Base-by-base conservation (phyloP, 2,888 invertebrate genomes). In the Macropis europaea region DNA sequence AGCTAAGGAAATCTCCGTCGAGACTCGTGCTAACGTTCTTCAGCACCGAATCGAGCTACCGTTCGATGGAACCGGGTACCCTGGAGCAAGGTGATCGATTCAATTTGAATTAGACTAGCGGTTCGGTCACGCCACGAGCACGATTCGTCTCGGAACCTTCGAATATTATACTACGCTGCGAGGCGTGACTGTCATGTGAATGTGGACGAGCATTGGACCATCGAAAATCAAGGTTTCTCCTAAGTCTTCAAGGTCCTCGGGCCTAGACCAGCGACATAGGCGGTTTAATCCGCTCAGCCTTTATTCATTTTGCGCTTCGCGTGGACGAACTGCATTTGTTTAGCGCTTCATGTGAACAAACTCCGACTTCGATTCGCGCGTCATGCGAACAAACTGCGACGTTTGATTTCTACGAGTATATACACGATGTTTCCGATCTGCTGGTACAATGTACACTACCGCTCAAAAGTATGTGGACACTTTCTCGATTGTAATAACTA, bases 221-320 rank as follows among this genome's bases (percentile, higher is more conserved):
- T 64, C 68, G 66, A 66, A 50, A 67, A 47, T 9, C 63, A 38
- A 64, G 64, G 63, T 34, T 56, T 42, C 45, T 66, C 52, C 67
- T 47, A 66, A 66, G 30, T 57, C 50, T 34, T 57, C 68, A 69
- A 69, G 68, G 66, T 36, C 45, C 15, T 38, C 3, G 19, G 32
- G 9, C 5, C 19, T 5, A 24, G 42, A 43, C 68, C 48, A 42
- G 68, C 17, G 36, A 66, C 50, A 42, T 28, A 42, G 26, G 1
- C 22, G 11, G 57, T 56, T 24, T 48, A 54, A 1, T 17, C 11
- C 32, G n/a, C 19, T n/a, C 7, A 4, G 6, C 32, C 9, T 13
- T 34, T 15, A n/a, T 28, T 36, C 34, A n/a, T 22, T 34, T 45
- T 38, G n/a, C 15, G 24, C 9, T 38, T n/a, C n/a, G n/a, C n/a